Evolutionary conservation across 1,140 invertebrate species (phyloP).

Genomic region (Drosophila dunni): DNA sequence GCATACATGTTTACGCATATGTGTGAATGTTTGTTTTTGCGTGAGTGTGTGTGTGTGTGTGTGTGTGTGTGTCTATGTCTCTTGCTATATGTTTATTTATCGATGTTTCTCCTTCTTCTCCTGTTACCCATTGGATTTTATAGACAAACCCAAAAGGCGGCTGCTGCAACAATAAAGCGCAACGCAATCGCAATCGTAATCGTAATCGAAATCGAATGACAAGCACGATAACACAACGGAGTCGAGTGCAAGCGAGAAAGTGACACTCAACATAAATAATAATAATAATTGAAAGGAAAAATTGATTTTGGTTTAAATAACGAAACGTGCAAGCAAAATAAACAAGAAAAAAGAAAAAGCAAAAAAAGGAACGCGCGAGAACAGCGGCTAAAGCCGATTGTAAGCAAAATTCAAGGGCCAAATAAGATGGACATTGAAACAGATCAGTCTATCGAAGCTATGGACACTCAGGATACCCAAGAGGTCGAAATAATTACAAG

Average conservation of each 20-base stretch:
- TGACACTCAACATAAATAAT: background rate
- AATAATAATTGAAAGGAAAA: slow-evolving; percentile 7
- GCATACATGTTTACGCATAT: slow-evolving; percentile 3
- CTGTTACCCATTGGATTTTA: slow-evolving; percentile 36
- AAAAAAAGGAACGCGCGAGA: slow-evolving; percentile 24
- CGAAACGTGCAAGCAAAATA: background rate
- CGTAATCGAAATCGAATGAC: slow-evolving; percentile 46
- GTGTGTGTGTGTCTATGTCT: slow-evolving; percentile 29
- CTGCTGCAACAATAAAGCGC: slow-evolving; percentile 35
- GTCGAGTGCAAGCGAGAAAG: background rate
- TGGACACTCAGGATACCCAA: slow-evolving; percentile 84
- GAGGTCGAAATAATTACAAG: slow-evolving; percentile 80
- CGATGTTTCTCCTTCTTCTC: slow-evolving; percentile 39
- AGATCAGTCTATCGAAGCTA: slow-evolving; percentile 84
- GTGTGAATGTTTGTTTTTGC: background rate
- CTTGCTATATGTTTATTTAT: slow-evolving; percentile 43
- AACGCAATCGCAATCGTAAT: slow-evolving; percentile 11
- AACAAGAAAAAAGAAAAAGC: slow-evolving; percentile 17
- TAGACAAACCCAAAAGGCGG: slow-evolving; percentile 22
- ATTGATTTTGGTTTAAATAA: background rate
- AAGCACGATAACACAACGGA: slow-evolving; percentile 35
- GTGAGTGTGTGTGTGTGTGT: slow-evolving; percentile 19
- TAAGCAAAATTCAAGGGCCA: slow-evolving; percentile 58
- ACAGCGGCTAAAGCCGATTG: slow-evolving; percentile 36
- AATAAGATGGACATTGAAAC: slow-evolving; percentile 85